Evolutionary conservation across 2,113 vertebrate species (phyloP), one percentile per base, ranked within the genome.

Genomic region (Sula dactylatra): DNA sequence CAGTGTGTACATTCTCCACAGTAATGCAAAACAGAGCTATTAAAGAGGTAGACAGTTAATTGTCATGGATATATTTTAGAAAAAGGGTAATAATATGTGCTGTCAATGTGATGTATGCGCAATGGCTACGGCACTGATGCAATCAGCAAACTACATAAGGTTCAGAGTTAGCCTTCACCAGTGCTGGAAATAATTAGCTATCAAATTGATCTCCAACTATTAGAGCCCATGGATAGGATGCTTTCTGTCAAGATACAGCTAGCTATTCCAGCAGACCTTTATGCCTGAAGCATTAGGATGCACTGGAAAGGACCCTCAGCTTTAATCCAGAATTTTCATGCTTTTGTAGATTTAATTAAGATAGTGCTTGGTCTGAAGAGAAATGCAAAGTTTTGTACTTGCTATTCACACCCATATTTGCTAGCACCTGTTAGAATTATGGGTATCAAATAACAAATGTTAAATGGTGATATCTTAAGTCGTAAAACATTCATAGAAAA

Each of bases 11-110:
- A 12, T 40, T 78, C 73, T 85, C 62, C 70, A 77, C 52, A 47
- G 56, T 18, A 79, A 89, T 55, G 73, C 62, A 94, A 91, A 95
- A 32, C 24, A 84, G 66, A 79, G 70, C 49, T 82, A 69, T 94
- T 80, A 87, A 38, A 36, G 70, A 95, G 54, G 62, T 45, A 94
- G 83, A 79, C 49, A 91, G 93, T 54, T 92, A 94, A 95, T 93
- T 87, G 69, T 87, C 52, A 70, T 40, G 44, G 38, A 65, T 82
- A 61, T 65, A 59, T 79, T 83, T 83, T 52, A 78, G 66, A 56
- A 86, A 94, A 87, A 82, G 70, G 64, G 34, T 91, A 96, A 81
- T 69, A 91, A 88, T 82, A 94, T 12, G 49, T 86, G 45, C 86
- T 87, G 81, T 87, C 91, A 83, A 0, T 62, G 50, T 65, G 77